A percentile compares a stretch with the other conserved stretches of the same genome.
Conservation (phyloP, 2,888 invertebrate genomes). For the Pharmacophagus antenor region DNA sequence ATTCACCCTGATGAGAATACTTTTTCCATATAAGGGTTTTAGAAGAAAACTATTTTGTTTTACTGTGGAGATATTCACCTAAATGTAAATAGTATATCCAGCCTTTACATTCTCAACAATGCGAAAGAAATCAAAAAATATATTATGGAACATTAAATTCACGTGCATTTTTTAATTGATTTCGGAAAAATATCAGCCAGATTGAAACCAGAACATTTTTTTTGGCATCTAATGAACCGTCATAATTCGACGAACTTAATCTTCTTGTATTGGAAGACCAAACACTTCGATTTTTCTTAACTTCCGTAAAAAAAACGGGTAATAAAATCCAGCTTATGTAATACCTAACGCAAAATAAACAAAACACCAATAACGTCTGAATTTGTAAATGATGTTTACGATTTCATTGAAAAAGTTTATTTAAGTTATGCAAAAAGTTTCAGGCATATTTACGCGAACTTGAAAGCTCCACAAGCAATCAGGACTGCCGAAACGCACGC, state of each 20-base stretch:
- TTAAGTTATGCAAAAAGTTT: constrained; percentile 27
- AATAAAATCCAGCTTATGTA: background rate
- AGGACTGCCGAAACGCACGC: constrained; percentile 26
- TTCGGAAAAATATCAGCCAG: too few relatives aligned
- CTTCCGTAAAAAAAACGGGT: background rate
- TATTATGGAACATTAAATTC: too few relatives aligned
- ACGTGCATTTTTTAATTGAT: too few relatives aligned
- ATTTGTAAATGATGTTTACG: constrained; percentile 26
- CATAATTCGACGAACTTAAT: too few relatives aligned
- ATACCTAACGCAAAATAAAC: constrained; percentile 15
- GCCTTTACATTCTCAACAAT: too few relatives aligned
- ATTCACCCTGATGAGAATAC: too few relatives aligned
- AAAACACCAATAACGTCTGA: constrained; percentile 11
- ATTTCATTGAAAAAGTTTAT: constrained; percentile 30
- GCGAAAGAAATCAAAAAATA: too few relatives aligned
- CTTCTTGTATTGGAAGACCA: too few relatives aligned
- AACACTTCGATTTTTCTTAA: background rate
- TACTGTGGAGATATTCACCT: background rate
- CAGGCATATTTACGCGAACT: constrained; percentile 19
- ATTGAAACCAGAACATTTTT: too few relatives aligned
- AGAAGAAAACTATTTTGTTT: too few relatives aligned
- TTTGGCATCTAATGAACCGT: too few relatives aligned
- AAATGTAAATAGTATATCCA: background rate
- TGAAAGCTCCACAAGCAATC: constrained; percentile 18
- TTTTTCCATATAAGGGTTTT: too few relatives aligned